These are phyloP conservation scores for Caenorhabditis remanei DNA, from an alignment of 1,140 invertebrate species.

Conservation along the genomic window DNA sequence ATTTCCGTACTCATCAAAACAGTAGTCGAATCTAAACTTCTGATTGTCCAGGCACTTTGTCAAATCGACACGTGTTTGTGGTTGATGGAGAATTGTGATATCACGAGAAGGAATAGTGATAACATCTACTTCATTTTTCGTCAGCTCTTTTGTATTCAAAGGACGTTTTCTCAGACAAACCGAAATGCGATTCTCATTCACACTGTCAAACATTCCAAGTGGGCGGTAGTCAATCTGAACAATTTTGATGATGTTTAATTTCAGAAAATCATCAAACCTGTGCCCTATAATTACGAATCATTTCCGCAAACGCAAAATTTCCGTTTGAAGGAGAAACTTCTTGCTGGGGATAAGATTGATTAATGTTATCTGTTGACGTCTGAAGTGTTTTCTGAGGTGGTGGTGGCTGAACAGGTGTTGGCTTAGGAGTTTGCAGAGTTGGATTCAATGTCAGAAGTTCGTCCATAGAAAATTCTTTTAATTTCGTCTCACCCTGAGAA, in stretches of 20 bases:
- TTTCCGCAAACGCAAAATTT: conserved; percentile 6
- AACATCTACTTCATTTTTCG: conserved; percentile 79
- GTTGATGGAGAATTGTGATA: conserved; percentile 95
- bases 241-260: not conserved
- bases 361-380: conserved; percentile 15
- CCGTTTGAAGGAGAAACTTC: conserved; percentile 16
- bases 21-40: conserved; percentile 97
- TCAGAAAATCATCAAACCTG: not conserved
- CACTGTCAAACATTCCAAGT: conserved; percentile 86
- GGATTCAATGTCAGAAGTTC: conserved; percentile 69
- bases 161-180: conserved; percentile 97
- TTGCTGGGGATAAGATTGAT: conserved; percentile 50
- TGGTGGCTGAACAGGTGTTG: conserved; percentile 7
- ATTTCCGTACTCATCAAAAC: conserved; percentile 93
- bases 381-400: conserved; percentile 25
- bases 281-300: conserved; percentile 39
- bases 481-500: conserved; percentile 91
- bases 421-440: conserved; percentile 59
- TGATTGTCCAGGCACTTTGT: conserved; percentile 99
- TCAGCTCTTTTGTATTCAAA: conserved; percentile 87
- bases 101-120: conserved; percentile 95
- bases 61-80: conserved; percentile 86
- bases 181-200: conserved; percentile 96
- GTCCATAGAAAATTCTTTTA: conserved; percentile 87
- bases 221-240: conserved; percentile 81